phyloP scores from a whole-genome alignment of 2,888 invertebrate genomes.

The Andrena flavipes region DNA sequence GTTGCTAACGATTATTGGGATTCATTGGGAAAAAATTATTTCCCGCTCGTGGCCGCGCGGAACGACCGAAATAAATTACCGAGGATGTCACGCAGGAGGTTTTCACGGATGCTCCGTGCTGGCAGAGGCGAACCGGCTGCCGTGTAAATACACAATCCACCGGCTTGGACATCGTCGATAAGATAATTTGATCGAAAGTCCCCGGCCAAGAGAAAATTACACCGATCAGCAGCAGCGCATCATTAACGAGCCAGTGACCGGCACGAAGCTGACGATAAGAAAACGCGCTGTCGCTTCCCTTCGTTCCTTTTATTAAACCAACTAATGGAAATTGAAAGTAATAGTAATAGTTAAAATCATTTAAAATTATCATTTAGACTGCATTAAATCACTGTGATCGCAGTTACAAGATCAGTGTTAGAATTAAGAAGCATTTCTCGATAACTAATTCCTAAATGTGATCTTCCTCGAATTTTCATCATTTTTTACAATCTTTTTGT shows the following conservation, averaged over 20 bases:
- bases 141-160: slow-evolving; percentile 39
- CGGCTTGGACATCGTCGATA: slow-evolving; percentile 45
- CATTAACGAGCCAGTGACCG: slow-evolving; percentile 35
- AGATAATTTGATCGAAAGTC: slow-evolving; percentile 61
- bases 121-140: slow-evolving; percentile 17
- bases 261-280: slow-evolving; percentile 14
- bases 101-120: slow-evolving; percentile 12
- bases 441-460: too few relatives aligned
- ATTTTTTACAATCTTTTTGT: too few relatives aligned
- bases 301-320: neutral
- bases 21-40: slow-evolving; percentile 5
- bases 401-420: neutral
- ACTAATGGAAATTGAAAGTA: neutral
- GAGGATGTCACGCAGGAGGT: slow-evolving; percentile 5
- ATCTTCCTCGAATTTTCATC: too few relatives aligned
- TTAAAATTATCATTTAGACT: neutral
- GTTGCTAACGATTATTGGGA: neutral
- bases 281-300: slow-evolving; percentile 1
- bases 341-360: neutral
- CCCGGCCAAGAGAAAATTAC: slow-evolving; percentile 46
- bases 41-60: neutral
- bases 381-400: neutral
- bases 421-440: too few relatives aligned
- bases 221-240: slow-evolving; percentile 32
- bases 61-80: slow-evolving; percentile 19